Evolutionary conservation across 64 coral and sea anemone species (phyloP), one percentile per base, ranked within the genome.

Genomic region (Hydrozoanthus tunicans): DNA sequence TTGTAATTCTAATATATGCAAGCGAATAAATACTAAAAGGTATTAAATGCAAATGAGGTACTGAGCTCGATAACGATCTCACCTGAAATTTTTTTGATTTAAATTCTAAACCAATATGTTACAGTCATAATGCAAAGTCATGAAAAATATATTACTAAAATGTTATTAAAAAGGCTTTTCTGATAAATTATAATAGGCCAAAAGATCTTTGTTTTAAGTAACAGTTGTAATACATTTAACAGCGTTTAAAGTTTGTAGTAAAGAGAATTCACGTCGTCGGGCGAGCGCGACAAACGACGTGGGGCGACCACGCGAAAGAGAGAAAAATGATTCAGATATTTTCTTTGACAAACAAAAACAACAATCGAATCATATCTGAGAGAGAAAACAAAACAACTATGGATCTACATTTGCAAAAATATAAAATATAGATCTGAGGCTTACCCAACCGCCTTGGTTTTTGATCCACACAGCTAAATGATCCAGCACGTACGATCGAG

Each of bases 371-470:
- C 56, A 58, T 23, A 58, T 14, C 60, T 64, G 13, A 52, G 3
- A 11, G 32, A 5, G 6, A 76, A 76, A 65, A 82, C 69, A 75
- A 27, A 75, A 59, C 69, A 17, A 54, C 8, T 6, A 3, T 14
- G 23, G 79, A 9, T 4, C 5, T 9, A 6, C 1, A 14, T 24
- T 73, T 25, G 15, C 66, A 86, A 73, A 57, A 10, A 32, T 32
- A 32, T 51, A 15, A 6, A 72, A 25, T 6, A 13, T 0, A 88
- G 26, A 15, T 55, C 51, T 56, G 59, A 92, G 13, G 81, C 96
- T 77, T 90, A 99, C 97, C 97, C 97, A 99, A 12, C 97, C 97
- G 4, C 97, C 97, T 75, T 99, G 94, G 26, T 93, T 92, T 79
- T 89, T 92, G 7, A 99, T 93, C 97, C 97, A 99, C 17, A 93